Percentiles rank a stretch among this genome's conserved stretches.
phyloP scores from a whole-genome alignment of 2,113 vertebrate species.

The Eretmochelys imbricata region DNA sequence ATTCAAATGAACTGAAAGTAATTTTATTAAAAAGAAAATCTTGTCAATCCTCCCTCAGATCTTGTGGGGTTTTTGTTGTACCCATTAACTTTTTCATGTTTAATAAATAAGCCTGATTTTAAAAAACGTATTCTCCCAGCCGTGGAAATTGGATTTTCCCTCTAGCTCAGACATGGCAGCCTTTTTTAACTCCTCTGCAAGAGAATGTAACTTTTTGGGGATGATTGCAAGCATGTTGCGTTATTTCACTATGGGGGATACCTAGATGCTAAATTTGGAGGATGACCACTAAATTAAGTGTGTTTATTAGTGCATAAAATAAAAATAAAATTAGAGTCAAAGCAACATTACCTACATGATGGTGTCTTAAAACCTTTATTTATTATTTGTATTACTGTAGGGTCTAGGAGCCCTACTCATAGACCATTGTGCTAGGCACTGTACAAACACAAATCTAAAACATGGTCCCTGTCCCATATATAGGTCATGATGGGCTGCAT shows the following conservation, averaged over 20 bases:
- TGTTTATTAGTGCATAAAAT: not conserved
- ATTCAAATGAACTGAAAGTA: no score
- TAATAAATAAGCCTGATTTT: slow-evolving; percentile 43
- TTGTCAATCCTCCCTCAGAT: not conserved
- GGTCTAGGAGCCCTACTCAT: no score
- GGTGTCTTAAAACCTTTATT: slow-evolving; percentile 8
- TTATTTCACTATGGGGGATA: slow-evolving; percentile 9
- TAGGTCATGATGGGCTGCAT: not conserved
- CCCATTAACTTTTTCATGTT: slow-evolving; percentile 49
- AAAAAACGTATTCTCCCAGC: slow-evolving; percentile 8
- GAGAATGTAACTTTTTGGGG: slow-evolving; percentile 2
- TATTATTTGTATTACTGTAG: not conserved
- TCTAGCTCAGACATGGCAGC: slow-evolving; percentile 9
- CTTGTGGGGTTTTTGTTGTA: slow-evolving; percentile 21
- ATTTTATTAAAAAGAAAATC: slow-evolving; percentile 17
- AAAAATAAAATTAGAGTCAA: slow-evolving; percentile 27
- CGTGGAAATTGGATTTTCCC: slow-evolving; percentile 44
- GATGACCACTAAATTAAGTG: not conserved
- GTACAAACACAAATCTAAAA: no score
- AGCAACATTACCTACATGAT: not conserved
- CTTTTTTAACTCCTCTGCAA: not conserved
- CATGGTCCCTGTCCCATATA: not conserved
- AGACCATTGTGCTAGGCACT: no score
- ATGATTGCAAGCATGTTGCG: not conserved
- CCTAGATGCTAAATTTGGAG: not conserved